Evolutionary conservation across 2,113 vertebrate genomes (phyloP).

Genomic region (Suricata suricatta): DNA sequence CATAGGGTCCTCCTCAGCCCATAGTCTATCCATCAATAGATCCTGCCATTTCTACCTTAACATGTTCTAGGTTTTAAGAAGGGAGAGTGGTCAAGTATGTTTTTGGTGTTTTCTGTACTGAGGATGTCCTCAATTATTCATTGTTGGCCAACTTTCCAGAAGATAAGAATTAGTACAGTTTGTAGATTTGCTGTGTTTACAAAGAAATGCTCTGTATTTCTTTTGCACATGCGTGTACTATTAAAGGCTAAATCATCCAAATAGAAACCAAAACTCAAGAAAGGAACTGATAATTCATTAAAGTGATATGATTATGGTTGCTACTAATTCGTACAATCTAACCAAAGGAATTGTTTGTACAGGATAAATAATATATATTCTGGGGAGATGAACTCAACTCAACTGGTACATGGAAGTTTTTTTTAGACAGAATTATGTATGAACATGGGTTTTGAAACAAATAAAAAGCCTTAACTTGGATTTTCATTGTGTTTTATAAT

Average conservation of each 20-base stretch:
- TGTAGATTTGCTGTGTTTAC: background rate
- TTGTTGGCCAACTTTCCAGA: background rate
- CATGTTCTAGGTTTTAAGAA: background rate
- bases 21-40: background rate
- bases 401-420: background rate
- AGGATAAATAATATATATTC: background rate
- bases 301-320: background rate
- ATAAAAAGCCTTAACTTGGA: constrained; percentile 28
- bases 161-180: background rate
- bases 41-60: background rate
- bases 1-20: background rate
- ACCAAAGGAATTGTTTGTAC: background rate
- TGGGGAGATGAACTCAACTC: background rate
- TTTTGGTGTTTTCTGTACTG: background rate
- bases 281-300: background rate
- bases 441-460: constrained; percentile 5
- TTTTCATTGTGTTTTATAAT: background rate
- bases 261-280: background rate
- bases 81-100: background rate
- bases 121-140: background rate
- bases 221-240: background rate
- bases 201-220: background rate
- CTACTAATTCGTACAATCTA: background rate
- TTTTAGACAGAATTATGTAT: background rate
- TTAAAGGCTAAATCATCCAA: background rate